Base-by-base conservation (phyloP, 1,140 invertebrate species). In the Leptestheria dahalacensis region DNA sequence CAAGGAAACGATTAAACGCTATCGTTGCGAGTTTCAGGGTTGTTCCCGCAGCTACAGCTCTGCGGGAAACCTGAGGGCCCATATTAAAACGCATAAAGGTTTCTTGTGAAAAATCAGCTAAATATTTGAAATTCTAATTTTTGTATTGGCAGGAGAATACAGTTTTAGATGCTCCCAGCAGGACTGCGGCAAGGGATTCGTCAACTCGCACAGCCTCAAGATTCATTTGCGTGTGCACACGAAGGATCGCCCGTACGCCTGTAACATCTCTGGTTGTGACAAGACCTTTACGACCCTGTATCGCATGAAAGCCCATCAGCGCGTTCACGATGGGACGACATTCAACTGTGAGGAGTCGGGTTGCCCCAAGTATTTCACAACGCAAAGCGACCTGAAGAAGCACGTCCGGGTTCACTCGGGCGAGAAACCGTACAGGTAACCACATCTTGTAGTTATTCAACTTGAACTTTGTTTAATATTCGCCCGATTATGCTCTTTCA, bases 51-150 rank as follows among this genome's bases (percentile, higher is more conserved):
- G 86, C 23, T 97, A 96, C 69, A 95, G 89, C 66, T 96, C 92
- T 9, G 82, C 90, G 63, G 92, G 92, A 54, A 96, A 97, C 75
- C 75, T 97, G 54, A 81, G 90, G 68, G 96, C 91, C 55, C 93
- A 97, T 74, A 83, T 92, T 78, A 95, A 95, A 79, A 93, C 89
- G 60, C 92, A 97, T 68, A 91, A 84, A 85, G 91, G 92, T n/a
- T n/a, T n/a, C n/a, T n/a, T n/a, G n/a, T n/a, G n/a, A n/a, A 94
- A 74, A 70, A 62, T 65, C 25, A 23, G 25, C 50, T 54, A 26
- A 1, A 59, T 48, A 51, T 26, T n/a, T n/a, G n/a, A n/a, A 57
- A 55, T 47, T 60, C 47, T 51, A 59, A 52, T 23, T 62, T 23
- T 60, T 53, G 61, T 65, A 65, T 65, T 77, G 79, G 66, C 76